A percentile compares a stretch with the other conserved stretches of the same genome.
Evolutionary conservation across 2,797 vertebrate genomes (phyloP).

Genomic region (Danionella dracula): DNA sequence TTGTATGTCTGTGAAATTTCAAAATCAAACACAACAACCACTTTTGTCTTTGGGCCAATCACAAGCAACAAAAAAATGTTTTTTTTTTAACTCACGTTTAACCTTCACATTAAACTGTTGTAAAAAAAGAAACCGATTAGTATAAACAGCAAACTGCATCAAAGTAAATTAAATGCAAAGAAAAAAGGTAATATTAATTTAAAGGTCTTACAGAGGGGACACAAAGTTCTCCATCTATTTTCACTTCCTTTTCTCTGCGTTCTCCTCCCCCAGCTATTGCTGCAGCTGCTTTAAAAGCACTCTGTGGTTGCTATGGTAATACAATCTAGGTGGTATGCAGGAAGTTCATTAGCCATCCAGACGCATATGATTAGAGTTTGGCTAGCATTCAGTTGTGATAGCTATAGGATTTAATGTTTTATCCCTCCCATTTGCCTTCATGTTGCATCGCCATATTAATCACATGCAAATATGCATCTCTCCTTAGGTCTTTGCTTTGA

Average conservation of each 20-base stretch:
- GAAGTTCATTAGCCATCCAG: slow-evolving; percentile 73
- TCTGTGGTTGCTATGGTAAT: slow-evolving; percentile 68
- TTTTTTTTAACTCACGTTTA: too few species aligned
- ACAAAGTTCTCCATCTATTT: slow-evolving; percentile 19
- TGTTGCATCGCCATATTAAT: slow-evolving; percentile 9
- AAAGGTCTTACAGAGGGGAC: neutral
- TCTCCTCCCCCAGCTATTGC: slow-evolving; percentile 8
- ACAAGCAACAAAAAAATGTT: too few species aligned
- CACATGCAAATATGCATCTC: slow-evolving; percentile 46
- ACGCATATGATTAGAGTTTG: slow-evolving; percentile 66
- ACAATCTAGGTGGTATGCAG: slow-evolving; percentile 58
- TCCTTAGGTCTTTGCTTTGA: slow-evolving; percentile 35
- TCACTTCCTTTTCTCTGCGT: slow-evolving; percentile 7
- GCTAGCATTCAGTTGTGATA: slow-evolving; percentile 42
- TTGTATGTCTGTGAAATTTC: too few species aligned
- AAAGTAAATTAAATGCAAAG: neutral
- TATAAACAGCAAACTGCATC: neutral
- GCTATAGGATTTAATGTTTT: slow-evolving; percentile 45
- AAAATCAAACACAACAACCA: too few species aligned
- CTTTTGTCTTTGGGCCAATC: too few species aligned
- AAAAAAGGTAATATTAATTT: neutral
- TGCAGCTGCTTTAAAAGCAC: slow-evolving; percentile 28
- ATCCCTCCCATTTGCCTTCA: slow-evolving; percentile 32
- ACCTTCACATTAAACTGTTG: neutral
- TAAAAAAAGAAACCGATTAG: slow-evolving; percentile 6